Percentiles rank a stretch among this genome's conserved stretches.
Conservation (phyloP, 2,888 invertebrate genomes). For the Creontiades dilutus region DNA sequence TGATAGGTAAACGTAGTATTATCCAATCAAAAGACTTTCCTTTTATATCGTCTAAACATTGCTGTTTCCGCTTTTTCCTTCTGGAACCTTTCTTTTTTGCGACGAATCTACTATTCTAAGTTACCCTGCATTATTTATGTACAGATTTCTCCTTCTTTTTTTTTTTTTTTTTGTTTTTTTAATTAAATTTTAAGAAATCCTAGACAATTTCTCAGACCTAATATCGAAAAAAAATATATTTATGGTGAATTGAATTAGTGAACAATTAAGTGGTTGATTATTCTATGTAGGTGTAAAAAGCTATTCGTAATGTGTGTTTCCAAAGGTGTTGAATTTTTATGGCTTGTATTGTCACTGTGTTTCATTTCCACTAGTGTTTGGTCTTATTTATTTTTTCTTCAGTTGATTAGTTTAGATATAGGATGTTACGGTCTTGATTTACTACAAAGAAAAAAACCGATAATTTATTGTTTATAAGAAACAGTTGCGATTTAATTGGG, state of each 20-base stretch:
- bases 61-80: slow-evolving; percentile 29
- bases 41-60: slow-evolving; percentile 65
- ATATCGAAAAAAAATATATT: slow-evolving; percentile 63
- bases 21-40: slow-evolving; percentile 70
- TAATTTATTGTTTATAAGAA: background rate
- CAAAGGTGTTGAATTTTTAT: slow-evolving; percentile 54
- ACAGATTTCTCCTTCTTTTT: slow-evolving; percentile 46
- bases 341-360: slow-evolving; percentile 65
- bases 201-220: slow-evolving; percentile 57
- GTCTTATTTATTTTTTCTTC: slow-evolving; percentile 38
- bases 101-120: slow-evolving; percentile 35
- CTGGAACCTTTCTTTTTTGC: slow-evolving; percentile 37
- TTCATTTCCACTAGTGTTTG: slow-evolving; percentile 42
- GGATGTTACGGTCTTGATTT: slow-evolving; percentile 49
- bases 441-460: background rate
- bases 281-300: slow-evolving; percentile 62
- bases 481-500: background rate
- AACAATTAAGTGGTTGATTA: slow-evolving; percentile 64
- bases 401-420: slow-evolving; percentile 41
- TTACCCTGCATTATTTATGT: slow-evolving; percentile 58
- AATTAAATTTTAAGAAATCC: background rate
- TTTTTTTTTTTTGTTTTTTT: background rate
- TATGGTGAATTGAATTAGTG: slow-evolving; percentile 64
- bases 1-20: slow-evolving; percentile 67
- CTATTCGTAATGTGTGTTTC: slow-evolving; percentile 63